phyloP scores from a whole-genome alignment of 2,888 invertebrate species.

The Chesias legatella region DNA sequence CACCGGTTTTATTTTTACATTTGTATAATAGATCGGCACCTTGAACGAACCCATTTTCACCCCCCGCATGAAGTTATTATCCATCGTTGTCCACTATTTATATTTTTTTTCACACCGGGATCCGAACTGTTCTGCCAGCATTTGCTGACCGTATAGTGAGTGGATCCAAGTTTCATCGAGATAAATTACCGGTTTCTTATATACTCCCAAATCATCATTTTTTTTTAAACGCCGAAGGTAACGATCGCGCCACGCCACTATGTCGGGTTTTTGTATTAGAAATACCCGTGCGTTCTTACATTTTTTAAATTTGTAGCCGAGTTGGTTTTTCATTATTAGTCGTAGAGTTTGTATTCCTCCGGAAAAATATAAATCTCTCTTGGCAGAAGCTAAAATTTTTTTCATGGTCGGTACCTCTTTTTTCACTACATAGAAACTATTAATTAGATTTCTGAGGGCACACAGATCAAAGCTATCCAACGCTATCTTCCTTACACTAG shows the following conservation, averaged over 20 bases:
- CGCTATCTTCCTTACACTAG: constrained; percentile 14
- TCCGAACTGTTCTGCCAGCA: constrained; percentile 29
- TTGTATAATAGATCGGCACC: constrained; percentile 25
- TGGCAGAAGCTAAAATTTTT: constrained; percentile 24
- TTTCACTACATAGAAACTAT: constrained; percentile 24
- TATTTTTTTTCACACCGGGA: constrained; percentile 18
- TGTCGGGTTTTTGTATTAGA: constrained; percentile 29
- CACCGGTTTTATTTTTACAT: constrained; percentile 21
- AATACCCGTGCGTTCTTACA: constrained; percentile 17
- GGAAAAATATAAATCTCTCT: constrained; percentile 11
- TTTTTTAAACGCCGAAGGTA: constrained; percentile 29
- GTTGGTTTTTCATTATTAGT: constrained; percentile 3
- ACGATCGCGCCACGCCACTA: constrained; percentile 31
- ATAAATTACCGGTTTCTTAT: constrained; percentile 30
- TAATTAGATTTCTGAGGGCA: constrained; percentile 20
- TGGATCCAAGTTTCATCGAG: constrained; percentile 16
- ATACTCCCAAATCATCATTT: constrained; percentile 24
- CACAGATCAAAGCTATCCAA: constrained; percentile 22
- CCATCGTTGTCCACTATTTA: constrained; percentile 23
- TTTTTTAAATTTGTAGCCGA: constrained; percentile 26
- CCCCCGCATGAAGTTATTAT: constrained; percentile 27
- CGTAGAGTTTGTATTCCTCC: not conserved
- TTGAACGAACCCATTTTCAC: constrained; percentile 25
- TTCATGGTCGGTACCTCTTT: constrained; percentile 28
- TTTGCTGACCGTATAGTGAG: constrained; percentile 24